A percentile compares a stretch with the other conserved stretches of the same genome.
These are phyloP conservation scores for Callocephalon fimbriatum DNA, from an alignment of 2,113 vertebrate genomes.

Conservation along the genomic window DNA sequence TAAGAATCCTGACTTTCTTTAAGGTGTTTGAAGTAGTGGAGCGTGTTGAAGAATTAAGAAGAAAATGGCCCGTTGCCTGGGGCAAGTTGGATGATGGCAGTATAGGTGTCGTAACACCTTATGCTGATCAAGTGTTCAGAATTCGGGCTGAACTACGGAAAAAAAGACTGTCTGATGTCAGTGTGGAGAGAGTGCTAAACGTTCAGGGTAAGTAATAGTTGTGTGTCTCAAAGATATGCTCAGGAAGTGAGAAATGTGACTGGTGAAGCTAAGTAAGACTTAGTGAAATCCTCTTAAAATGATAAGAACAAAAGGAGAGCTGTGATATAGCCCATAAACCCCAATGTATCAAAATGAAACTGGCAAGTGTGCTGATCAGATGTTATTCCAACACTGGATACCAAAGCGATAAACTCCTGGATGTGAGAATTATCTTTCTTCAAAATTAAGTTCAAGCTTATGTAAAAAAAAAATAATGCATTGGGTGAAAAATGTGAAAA, in stretches of 20 bases:
- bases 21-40: constrained; percentile 99
- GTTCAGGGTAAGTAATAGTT: constrained; percentile 90
- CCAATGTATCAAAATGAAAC: background rate
- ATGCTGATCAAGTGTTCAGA: constrained; percentile 96
- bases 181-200: constrained; percentile 96
- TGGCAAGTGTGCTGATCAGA: background rate
- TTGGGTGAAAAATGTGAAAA: background rate
- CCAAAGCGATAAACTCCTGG: background rate
- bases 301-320: background rate
- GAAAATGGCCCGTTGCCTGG: constrained; percentile 98
- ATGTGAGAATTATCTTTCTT: background rate
- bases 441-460: background rate
- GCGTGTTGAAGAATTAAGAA: constrained; percentile 94
- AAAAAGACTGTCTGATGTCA: constrained; percentile 96
- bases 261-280: background rate
- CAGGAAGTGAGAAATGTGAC: background rate
- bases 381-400: rapidly evolving
- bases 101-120: constrained; percentile 96
- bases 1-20: background rate
- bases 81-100: constrained; percentile 97
- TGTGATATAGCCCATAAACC: background rate
- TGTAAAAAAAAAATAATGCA: background rate
- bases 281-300: background rate
- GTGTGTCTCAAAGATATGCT: background rate
- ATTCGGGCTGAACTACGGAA: constrained; percentile 97